Conservation (phyloP, 1,140 invertebrate species). For the Druon quercuslanigerum region DNA sequence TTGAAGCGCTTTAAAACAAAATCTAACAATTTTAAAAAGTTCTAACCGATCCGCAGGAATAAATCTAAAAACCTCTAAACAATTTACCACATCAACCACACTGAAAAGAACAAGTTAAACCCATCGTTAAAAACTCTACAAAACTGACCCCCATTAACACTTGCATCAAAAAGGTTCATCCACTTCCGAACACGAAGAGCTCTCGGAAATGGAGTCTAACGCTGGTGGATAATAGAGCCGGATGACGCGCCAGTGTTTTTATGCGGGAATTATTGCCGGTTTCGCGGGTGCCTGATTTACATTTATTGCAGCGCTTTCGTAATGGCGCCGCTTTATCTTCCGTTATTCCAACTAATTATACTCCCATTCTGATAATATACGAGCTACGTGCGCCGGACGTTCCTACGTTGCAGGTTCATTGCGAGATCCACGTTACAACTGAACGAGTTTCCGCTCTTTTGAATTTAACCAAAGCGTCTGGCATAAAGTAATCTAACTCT, state of each 20-base stretch:
- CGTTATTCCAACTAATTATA: slow-evolving; percentile 74
- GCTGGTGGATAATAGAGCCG: slow-evolving; percentile 67
- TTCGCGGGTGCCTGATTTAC: slow-evolving; percentile 71
- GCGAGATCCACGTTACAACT: slow-evolving; percentile 27
- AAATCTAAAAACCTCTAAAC: no score
- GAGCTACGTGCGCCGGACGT: slow-evolving; percentile 53
- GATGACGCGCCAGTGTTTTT: slow-evolving; percentile 71
- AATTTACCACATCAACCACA: no score
- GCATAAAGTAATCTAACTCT: slow-evolving; percentile 23
- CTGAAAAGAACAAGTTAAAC: no score
- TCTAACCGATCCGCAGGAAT: no score
- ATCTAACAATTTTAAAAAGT: no score
- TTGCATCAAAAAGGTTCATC: background rate
- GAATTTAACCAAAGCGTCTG: slow-evolving; percentile 29
- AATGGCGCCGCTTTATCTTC: slow-evolving; percentile 71
- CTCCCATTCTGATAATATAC: slow-evolving; percentile 70
- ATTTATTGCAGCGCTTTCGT: slow-evolving; percentile 72
- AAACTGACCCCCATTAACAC: background rate
- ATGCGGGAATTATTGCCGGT: slow-evolving; percentile 71
- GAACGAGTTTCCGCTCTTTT: slow-evolving; percentile 30
- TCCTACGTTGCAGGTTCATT: slow-evolving; percentile 36
- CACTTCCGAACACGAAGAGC: slow-evolving; percentile 17
- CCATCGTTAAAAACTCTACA: no score
- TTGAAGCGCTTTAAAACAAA: no score
- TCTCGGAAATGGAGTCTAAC: slow-evolving; percentile 60